A percentile compares a stretch with the other conserved stretches of the same genome.
Evolutionary conservation across 2,113 vertebrate species (phyloP).

Genomic region (Passer domesticus): DNA sequence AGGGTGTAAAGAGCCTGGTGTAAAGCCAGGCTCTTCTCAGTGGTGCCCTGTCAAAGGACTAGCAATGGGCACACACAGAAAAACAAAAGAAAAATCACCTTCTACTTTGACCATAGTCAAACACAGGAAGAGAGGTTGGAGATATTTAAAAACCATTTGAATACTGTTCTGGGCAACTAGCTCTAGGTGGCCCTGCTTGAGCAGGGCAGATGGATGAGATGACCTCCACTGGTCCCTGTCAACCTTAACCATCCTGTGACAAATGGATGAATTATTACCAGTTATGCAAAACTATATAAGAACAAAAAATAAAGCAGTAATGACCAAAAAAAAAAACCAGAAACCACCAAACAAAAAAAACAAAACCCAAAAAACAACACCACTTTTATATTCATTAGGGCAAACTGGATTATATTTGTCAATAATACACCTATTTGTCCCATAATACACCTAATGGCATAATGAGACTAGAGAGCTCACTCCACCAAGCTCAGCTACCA

Average conservation of each 20-base stretch:
- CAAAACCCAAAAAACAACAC: neutral
- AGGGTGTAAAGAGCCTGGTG: neutral
- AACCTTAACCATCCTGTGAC: neutral
- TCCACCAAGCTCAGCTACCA: neutral
- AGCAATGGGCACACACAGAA: neutral
- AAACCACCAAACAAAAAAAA: neutral
- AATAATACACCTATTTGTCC: neutral
- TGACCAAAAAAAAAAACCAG: neutral
- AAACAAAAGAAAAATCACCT: rapidly evolving
- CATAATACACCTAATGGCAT: neutral
- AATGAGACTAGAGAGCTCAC: neutral
- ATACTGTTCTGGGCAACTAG: neutral
- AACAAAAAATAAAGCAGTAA: neutral
- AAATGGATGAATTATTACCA: neutral
- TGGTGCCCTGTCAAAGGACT: neutral
- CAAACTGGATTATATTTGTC: neutral
- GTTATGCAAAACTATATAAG: rapidly evolving
- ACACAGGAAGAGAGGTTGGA: neutral
- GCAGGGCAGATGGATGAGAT: neutral
- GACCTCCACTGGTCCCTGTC: neutral
- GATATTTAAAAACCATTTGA: neutral
- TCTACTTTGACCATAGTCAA: neutral
- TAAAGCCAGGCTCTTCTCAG: neutral
- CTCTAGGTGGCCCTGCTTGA: neutral
- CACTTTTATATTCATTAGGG: neutral